Conservation (phyloP, 2,888 invertebrate species). For the Bembecia ichneumoniformis region DNA sequence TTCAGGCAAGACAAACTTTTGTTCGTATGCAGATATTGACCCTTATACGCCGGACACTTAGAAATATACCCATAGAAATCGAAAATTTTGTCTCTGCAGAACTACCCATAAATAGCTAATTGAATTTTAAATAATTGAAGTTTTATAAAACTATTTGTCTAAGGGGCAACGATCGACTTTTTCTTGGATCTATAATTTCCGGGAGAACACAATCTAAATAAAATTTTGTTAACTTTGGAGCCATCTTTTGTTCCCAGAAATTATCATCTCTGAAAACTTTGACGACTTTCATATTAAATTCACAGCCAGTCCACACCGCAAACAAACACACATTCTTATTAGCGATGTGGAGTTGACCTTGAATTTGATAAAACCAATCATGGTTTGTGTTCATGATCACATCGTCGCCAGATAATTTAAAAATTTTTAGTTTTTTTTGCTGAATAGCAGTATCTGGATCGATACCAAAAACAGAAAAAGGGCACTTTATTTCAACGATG, state of each 20-base stretch:
- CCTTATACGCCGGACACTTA: no score
- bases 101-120: no score
- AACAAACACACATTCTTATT: slow-evolving; percentile 2
- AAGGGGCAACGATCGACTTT: background rate
- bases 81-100: no score
- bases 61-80: no score
- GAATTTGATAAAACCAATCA: slow-evolving; percentile 1
- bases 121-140: no score
- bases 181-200: background rate
- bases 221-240: background rate
- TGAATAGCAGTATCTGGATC: slow-evolving; percentile 2
- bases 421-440: background rate
- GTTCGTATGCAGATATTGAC: no score
- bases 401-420: slow-evolving; percentile 1
- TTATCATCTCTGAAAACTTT: background rate
- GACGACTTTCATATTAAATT: background rate
- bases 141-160: background rate
- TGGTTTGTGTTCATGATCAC: slow-evolving; percentile 1
- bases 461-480: slow-evolving; percentile 2
- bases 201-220: background rate
- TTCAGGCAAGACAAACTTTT: no score
- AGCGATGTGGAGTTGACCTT: slow-evolving; percentile 3
- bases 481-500: slow-evolving; percentile 4
- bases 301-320: slow-evolving; percentile 2
- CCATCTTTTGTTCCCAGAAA: slow-evolving; percentile 1